Evolutionary conservation across 2,888 invertebrate genomes (phyloP), one percentile per base, ranked within the genome.

Genomic region (Fragum fragum): DNA sequence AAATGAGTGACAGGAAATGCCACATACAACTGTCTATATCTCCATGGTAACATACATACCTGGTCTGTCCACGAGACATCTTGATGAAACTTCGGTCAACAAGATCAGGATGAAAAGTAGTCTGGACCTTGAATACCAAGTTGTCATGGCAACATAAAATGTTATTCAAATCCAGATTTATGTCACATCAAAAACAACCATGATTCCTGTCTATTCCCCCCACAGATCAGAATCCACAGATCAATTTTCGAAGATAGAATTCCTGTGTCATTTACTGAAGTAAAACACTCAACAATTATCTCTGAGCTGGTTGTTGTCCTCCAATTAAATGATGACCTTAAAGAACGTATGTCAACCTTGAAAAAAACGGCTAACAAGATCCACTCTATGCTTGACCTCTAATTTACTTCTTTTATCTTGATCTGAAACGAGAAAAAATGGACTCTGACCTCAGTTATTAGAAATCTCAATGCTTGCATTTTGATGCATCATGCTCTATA

Each of bases 141-240:
- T 79, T 73, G 57, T 55, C 79, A 79, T 79, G 72, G 73, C 59
- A 72, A 72, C 57, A 61, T 21, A 26, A 70, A 32, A 28, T n/a
- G 5, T n/a, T n/a, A 9, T 47, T 5, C 3, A 47, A 47, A 32
- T 63, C 36, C 63, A 32, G 26, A 29, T 36, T 18, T 63, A 63
- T 32, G 63, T 63, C 18, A 63, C 28, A 9, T 36, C 36, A 63
- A 63, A 63, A 16, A 63, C 63, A 32, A 32, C 21, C 63, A 63
- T 63, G n/a, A 21, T 63, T 32, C n/a, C 36, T 63, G 57, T 57
- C 26, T 36, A 36, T 36, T 6, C 9, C n/a, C n/a, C n/a, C n/a
- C n/a, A n/a, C n/a, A n/a, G n/a, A n/a, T n/a, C n/a, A n/a, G n/a
- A n/a, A n/a, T n/a, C n/a, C n/a, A n/a, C n/a, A n/a, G n/a, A n/a